A percentile compares a stretch with the other conserved stretches of the same genome.
Conservation (phyloP, 2,797 vertebrate genomes). For the Zalophus californianus region DNA sequence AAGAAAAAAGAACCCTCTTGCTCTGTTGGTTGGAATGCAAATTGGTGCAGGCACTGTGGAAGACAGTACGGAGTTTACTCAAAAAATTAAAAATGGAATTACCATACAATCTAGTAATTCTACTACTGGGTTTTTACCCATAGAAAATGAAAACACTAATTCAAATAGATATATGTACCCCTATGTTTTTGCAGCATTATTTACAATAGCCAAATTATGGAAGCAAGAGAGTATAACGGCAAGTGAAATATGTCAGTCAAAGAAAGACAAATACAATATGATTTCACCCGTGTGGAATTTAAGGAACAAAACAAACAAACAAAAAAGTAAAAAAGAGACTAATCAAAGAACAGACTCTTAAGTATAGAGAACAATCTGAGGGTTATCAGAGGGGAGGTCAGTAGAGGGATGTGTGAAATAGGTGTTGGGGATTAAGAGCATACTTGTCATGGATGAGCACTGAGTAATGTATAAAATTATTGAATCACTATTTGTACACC, state of each 20-base stretch:
- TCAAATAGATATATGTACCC: background rate
- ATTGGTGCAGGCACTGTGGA: background rate
- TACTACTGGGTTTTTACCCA: background rate
- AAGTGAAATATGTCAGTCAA: background rate
- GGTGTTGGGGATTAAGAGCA: background rate
- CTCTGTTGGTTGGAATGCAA: background rate
- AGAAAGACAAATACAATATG: background rate
- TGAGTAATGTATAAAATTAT: background rate
- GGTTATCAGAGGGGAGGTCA: background rate
- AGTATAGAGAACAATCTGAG: background rate
- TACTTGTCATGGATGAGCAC: background rate
- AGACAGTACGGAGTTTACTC: background rate
- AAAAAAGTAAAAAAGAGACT: background rate
- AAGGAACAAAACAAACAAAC: background rate
- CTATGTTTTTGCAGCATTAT: background rate
- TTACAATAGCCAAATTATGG: background rate
- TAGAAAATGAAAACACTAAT: background rate
- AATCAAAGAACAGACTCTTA: background rate
- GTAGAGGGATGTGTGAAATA: background rate
- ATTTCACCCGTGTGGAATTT: background rate
- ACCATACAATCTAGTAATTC: background rate
- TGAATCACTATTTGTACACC: background rate
- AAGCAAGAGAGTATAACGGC: background rate
- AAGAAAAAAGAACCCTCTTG: background rate
- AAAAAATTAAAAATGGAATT: background rate